Percentiles rank a stretch among this genome's conserved stretches.
These are phyloP conservation scores for Quadroppia sp. DNA, from an alignment of 2,888 invertebrate genomes.

Conservation along the genomic window DNA sequence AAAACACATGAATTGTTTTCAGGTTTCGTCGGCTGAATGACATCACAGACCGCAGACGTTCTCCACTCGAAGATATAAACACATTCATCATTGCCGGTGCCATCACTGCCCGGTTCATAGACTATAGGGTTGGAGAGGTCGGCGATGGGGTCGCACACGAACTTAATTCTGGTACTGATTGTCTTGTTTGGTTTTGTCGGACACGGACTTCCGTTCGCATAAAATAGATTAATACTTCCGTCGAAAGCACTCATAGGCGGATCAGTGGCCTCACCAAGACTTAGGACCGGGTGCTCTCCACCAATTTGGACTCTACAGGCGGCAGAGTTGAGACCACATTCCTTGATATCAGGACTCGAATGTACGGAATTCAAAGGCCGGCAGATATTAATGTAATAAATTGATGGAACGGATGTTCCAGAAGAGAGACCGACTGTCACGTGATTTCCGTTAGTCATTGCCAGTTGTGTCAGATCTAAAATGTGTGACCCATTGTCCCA, in stretches of 20 bases:
- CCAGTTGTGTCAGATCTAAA: slow-evolving; percentile 38
- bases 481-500: slow-evolving; percentile 41
- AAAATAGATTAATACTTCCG: slow-evolving; percentile 31
- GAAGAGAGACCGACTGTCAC: not conserved
- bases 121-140: not conserved
- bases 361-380: slow-evolving; percentile 38
- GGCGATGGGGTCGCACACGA: slow-evolving; percentile 26
- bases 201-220: slow-evolving; percentile 39
- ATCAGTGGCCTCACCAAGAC: slow-evolving; percentile 32
- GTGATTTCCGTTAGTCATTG: slow-evolving; percentile 33
- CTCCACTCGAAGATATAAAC: slow-evolving; percentile 44
- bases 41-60: slow-evolving; percentile 39
- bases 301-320: not conserved
- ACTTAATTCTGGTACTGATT: slow-evolving; percentile 25
- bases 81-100: slow-evolving; percentile 23
- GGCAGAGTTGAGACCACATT: slow-evolving; percentile 33
- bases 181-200: not conserved
- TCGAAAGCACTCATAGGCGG: slow-evolving; percentile 34
- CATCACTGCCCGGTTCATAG: slow-evolving; percentile 24
- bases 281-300: not conserved
- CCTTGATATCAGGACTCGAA: not conserved
- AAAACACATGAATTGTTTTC: slow-evolving; percentile 26
- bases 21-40: not conserved
- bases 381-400: slow-evolving; percentile 41
- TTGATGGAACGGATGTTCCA: not conserved